These are phyloP conservation scores for Discoglossus pictus DNA, from an alignment of 2,797 vertebrate species.

Conservation along the genomic window DNA sequence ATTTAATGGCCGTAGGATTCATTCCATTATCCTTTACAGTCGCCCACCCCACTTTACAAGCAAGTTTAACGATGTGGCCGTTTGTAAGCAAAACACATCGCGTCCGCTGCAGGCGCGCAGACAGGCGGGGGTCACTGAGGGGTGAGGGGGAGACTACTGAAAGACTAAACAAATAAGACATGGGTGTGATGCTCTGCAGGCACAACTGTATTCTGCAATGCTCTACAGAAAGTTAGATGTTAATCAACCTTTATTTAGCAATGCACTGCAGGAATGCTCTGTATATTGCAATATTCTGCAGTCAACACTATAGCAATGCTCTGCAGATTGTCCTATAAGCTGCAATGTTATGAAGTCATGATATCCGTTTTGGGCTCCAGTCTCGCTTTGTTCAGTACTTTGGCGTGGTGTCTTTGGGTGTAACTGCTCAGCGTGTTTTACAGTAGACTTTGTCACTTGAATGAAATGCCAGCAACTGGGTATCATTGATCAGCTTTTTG, in stretches of 20 bases:
- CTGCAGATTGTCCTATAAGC: too few species aligned
- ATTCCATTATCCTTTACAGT: conserved; percentile 25
- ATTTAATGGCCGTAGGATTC: conserved; percentile 22
- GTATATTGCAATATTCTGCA: background rate
- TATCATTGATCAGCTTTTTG: too few species aligned
- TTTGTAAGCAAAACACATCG: conserved; percentile 21
- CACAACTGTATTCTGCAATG: background rate
- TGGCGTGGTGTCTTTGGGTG: too few species aligned
- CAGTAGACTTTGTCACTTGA: too few species aligned
- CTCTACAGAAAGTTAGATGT: background rate
- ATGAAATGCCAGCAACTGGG: too few species aligned
- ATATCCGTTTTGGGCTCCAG: too few species aligned
- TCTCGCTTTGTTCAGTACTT: too few species aligned
- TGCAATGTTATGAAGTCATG: too few species aligned
- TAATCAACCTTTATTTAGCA: too few species aligned
- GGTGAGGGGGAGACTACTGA: background rate
- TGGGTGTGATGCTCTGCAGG: too few species aligned
- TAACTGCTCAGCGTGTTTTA: too few species aligned
- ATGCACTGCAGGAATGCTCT: background rate
- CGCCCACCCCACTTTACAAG: background rate
- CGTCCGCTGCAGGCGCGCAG: background rate
- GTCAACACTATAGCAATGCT: background rate
- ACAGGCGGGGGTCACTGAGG: background rate
- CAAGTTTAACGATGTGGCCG: conserved; percentile 3
- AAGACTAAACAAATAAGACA: background rate